A percentile compares a stretch with the other conserved stretches of the same genome.
Evolutionary conservation across 30 jellyfish, hydroid and myxozoan species (phyloP).

Genomic region (Turritopsis rubra): DNA sequence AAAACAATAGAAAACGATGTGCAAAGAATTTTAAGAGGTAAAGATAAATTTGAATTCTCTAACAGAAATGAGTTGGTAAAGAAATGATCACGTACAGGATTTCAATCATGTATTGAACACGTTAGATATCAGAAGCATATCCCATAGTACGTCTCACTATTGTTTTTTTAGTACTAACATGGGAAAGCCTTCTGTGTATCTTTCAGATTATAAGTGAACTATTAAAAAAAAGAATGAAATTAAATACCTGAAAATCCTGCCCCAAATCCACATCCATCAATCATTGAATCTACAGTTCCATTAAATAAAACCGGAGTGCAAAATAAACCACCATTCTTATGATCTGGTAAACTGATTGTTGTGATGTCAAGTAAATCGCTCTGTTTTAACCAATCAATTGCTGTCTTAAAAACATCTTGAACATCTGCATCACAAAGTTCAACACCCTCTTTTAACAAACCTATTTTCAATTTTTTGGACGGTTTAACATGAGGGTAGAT

Average conservation of each 20-base stretch:
- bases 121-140: too few species aligned
- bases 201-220: too few species aligned
- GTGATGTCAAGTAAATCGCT: conserved; percentile 5
- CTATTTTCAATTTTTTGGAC: neutral
- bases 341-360: conserved; percentile 12
- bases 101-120: too few species aligned
- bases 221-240: too few species aligned
- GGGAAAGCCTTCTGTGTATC: too few species aligned
- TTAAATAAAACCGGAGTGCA: neutral
- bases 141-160: too few species aligned
- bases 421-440: conserved; percentile 27
- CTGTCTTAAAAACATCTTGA: neutral
- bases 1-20: too few species aligned
- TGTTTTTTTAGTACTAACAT: too few species aligned
- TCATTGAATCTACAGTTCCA: conserved; percentile 19
- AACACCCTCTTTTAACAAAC: conserved; percentile 25
- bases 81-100: too few species aligned
- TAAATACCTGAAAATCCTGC: conserved; percentile 31
- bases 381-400: neutral
- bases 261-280: conserved; percentile 33
- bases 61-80: too few species aligned
- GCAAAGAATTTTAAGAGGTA: too few species aligned
- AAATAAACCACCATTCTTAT: neutral
- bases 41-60: too few species aligned
- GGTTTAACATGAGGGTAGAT: conserved; percentile 12